Evolutionary conservation across 2,797 vertebrate genomes (phyloP).

Genomic region (Buceros bicornis): DNA sequence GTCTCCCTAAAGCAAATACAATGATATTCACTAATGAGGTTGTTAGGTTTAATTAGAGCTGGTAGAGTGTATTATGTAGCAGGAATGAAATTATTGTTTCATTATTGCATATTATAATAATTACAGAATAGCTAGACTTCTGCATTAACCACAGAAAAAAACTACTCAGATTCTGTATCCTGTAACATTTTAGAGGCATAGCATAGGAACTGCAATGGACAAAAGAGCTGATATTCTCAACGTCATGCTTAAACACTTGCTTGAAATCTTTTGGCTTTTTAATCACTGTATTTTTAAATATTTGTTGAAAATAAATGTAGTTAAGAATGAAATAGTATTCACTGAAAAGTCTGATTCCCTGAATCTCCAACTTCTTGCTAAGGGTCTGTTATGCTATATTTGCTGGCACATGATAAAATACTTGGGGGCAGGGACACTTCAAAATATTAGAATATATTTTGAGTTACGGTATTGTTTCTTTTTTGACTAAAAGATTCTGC

Average conservation of each 20-base stretch:
- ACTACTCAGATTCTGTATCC: not conserved
- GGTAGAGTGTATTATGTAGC: not conserved
- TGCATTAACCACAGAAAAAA: not conserved
- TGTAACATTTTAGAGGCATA: not conserved
- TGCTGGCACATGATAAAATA: not conserved
- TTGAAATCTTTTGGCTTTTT: not conserved
- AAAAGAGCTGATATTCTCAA: not conserved
- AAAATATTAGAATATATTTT: not conserved
- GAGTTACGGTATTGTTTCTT: not conserved
- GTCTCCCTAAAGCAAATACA: conserved; percentile 36
- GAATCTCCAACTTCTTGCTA: not conserved
- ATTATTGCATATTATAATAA: conserved; percentile 53
- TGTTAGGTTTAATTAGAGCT: conserved; percentile 64
- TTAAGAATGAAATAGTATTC: not conserved
- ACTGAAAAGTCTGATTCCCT: not conserved
- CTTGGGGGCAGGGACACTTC: not conserved
- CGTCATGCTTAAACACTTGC: not conserved
- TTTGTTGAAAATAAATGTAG: not conserved
- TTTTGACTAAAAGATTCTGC: not conserved
- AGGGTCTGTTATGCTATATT: not conserved
- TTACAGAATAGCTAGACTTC: conserved; percentile 32
- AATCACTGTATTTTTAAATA: not conserved
- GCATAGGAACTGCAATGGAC: not conserved
- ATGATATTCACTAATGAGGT: conserved; percentile 62
- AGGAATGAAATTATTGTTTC: conserved; percentile 62